Evolutionary conservation across 2,888 invertebrate genomes (phyloP), one percentile per base, ranked within the genome.

Genomic region (Podotricha telesiphe): DNA sequence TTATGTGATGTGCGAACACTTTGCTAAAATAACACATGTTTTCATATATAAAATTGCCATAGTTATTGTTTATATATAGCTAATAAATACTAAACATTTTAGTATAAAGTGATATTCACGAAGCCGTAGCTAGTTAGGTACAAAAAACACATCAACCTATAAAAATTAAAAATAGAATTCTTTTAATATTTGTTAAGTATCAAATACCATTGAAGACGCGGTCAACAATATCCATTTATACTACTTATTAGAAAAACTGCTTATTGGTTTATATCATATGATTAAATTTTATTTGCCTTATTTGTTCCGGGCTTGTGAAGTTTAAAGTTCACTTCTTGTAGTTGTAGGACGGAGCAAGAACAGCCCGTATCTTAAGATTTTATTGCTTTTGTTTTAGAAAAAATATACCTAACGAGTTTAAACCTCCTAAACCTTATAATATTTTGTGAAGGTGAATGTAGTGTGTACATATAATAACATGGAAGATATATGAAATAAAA

Each of bases 301-400:
- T 22, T 28, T 45, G 15, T 51, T 59, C 50, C 42, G 50, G 15
- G 66, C 37, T 66, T 59, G 34, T 45, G 50, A 66, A 59, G 50
- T 66, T 59, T 42, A 59, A 67, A 59, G 50, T 59, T 67, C 42
- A 59, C 28, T 42, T 28, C 8, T 51, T 19, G 28, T 51, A 42
- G 11, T 40, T 45, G 20, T 47, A 42, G 50, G 22, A 51, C 56
- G 50, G 11, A 51, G 37, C 40, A 66, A 66, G 50, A 66, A 17
- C 20, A 59, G 17, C 59, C 59, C 59, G 51, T 42, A 59, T 67
- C 42, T 59, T 19, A 42, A 10, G 20, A n/a, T 20, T 61, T 15
- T 8, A 34, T 67, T 67, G 40, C 2, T 42, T 67, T 59, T 19
- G 19, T 50, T 48, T 22, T 58, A 22, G 8, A 37, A 48, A 8